Conservation (phyloP, 2,797 vertebrate species). For the Sebastes trivittatus region DNA sequence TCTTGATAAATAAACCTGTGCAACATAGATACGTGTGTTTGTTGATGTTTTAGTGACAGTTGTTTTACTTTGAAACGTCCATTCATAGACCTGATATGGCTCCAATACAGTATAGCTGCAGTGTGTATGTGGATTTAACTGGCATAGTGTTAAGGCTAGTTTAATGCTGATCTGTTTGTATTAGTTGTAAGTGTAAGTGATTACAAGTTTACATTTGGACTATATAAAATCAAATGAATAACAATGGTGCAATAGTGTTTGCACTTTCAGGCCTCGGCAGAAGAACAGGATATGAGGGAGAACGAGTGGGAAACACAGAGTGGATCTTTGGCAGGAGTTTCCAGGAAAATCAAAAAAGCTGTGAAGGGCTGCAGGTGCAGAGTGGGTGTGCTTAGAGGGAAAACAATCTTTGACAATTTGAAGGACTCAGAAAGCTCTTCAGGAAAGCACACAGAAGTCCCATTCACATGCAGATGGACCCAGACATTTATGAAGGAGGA, state of each 20-base stretch:
- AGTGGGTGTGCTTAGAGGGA: slow-evolving; percentile 6
- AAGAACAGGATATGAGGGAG: slow-evolving; percentile 16
- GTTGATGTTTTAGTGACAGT: background rate
- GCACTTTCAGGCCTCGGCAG: background rate
- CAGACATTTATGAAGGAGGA: background rate
- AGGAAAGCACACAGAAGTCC: background rate
- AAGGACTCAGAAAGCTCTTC: background rate
- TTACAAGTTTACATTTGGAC: background rate
- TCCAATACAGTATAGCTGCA: background rate
- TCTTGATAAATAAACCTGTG: background rate
- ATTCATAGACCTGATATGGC: background rate
- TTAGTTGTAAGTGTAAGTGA: background rate
- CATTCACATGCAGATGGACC: background rate
- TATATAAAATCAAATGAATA: background rate
- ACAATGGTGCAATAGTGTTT: background rate
- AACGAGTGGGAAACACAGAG: slow-evolving; percentile 34
- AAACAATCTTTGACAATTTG: slow-evolving; percentile 11
- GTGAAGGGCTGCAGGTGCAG: slow-evolving; percentile 56
- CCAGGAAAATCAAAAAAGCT: slow-evolving; percentile 26
- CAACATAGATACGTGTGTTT: background rate
- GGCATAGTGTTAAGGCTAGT: background rate
- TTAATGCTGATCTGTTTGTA: background rate
- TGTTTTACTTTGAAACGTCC: background rate
- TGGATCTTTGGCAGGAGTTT: slow-evolving; percentile 40
- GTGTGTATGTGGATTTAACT: background rate